These are phyloP conservation scores for Apistogramma diplotaenia DNA, from an alignment of 2,113 vertebrate species.

Conservation along the genomic window DNA sequence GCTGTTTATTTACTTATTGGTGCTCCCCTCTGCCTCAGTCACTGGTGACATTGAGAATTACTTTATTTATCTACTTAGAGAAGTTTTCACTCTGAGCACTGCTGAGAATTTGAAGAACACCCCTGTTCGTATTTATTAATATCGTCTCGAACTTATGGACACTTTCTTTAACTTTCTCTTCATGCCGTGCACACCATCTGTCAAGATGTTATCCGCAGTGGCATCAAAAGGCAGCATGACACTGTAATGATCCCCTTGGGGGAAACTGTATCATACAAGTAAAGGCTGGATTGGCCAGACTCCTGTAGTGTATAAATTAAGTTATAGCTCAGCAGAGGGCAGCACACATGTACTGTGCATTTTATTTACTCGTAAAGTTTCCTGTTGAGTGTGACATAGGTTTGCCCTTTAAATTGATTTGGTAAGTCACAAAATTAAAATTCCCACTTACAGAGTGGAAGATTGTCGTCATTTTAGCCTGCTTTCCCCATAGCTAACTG, in stretches of 20 bases:
- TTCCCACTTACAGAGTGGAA: neutral
- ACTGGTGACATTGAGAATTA: conserved; percentile 30
- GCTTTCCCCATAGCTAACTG: neutral
- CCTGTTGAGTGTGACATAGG: fast-evolving
- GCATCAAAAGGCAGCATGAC: neutral
- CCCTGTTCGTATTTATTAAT: neutral
- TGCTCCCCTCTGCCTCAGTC: neutral
- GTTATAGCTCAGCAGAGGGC: neutral
- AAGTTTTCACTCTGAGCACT: neutral
- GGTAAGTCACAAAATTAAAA: neutral
- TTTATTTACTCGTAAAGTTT: neutral
- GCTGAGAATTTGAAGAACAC: neutral
- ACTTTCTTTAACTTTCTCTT: neutral
- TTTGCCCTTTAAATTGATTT: neutral
- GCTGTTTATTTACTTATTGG: conserved; percentile 16
- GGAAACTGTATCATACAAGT: neutral
- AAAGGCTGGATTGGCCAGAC: neutral
- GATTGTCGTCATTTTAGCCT: neutral
- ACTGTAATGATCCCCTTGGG: neutral
- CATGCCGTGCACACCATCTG: conserved; percentile 6
- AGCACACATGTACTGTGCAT: neutral
- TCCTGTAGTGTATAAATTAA: neutral
- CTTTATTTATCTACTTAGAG: conserved; percentile 2
- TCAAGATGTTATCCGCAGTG: conserved; percentile 2
- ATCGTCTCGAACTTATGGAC: neutral